These are phyloP conservation scores for Lichenostomus cassidix DNA, from an alignment of 2,113 vertebrate genomes.

Conservation along the genomic window DNA sequence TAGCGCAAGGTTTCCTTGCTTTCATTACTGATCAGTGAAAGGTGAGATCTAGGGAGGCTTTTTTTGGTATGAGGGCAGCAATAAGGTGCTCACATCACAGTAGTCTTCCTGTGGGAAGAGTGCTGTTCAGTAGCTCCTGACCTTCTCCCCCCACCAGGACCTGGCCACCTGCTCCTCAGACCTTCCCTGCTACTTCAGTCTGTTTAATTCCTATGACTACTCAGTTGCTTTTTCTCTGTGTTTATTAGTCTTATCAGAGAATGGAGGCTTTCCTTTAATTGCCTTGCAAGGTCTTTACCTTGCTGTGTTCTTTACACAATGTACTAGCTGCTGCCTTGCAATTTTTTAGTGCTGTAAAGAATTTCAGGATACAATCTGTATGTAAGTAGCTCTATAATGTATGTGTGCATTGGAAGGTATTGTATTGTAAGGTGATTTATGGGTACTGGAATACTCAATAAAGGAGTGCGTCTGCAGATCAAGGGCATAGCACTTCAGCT, in stretches of 20 bases:
- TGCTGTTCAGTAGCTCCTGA: background rate
- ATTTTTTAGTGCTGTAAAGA: conserved; percentile 37
- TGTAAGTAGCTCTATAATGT: conserved; percentile 49
- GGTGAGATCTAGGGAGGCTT: background rate
- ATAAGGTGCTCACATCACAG: background rate
- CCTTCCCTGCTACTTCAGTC: background rate
- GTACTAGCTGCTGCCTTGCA: conserved; percentile 17
- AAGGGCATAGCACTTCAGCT: conserved; percentile 34
- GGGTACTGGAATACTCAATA: conserved; percentile 39
- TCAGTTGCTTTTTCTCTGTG: background rate
- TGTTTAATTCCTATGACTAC: background rate
- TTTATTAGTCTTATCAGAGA: conserved; percentile 33
- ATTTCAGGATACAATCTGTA: conserved; percentile 48
- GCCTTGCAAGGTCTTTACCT: conserved; percentile 34
- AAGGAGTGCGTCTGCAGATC: conserved; percentile 2
- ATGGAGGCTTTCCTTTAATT: conserved; percentile 17
- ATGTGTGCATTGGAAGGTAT: conserved; percentile 43
- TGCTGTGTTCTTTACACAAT: conserved; percentile 1
- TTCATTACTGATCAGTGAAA: background rate
- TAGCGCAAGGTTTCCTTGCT: background rate
- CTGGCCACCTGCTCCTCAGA: background rate
- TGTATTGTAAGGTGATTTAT: conserved; percentile 57
- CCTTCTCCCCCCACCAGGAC: rapidly evolving
- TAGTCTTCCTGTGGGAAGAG: background rate
- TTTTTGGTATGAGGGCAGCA: background rate